A percentile compares a stretch with the other conserved stretches of the same genome.
Evolutionary conservation across 2,797 vertebrate species (phyloP).

Genomic region (Danio kyathit): DNA sequence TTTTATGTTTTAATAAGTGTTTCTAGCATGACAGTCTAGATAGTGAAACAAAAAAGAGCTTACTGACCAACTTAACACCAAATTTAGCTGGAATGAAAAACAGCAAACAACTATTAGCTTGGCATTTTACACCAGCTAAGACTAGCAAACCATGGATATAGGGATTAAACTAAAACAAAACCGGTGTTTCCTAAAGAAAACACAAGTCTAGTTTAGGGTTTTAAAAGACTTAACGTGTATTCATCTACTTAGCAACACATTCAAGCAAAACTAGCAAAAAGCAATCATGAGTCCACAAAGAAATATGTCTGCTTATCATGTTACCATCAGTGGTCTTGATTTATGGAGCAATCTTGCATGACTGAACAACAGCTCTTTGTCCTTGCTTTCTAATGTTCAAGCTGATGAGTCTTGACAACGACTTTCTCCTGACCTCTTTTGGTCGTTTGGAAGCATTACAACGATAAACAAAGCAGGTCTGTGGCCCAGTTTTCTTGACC

Average conservation of each 20-base stretch:
- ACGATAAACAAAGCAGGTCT: conserved; percentile 12
- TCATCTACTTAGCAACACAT: neutral
- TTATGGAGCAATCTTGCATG: conserved; percentile 33
- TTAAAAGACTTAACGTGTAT: too few species aligned
- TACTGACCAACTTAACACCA: too few species aligned
- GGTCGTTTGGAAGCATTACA: conserved; percentile 33
- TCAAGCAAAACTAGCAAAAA: neutral
- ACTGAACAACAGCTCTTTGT: conserved; percentile 56
- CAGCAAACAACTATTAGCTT: too few species aligned
- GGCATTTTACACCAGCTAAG: too few species aligned
- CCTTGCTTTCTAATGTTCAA: conserved; percentile 20
- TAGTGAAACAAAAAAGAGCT: too few species aligned
- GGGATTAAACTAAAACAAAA: too few species aligned
- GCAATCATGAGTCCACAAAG: neutral
- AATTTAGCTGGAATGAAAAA: too few species aligned
- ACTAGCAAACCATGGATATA: too few species aligned
- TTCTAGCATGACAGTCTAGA: too few species aligned
- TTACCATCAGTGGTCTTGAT: conserved; percentile 18
- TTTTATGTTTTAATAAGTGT: too few species aligned
- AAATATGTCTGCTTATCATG: conserved; percentile 8
- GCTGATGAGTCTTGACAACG: neutral
- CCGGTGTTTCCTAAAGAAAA: too few species aligned
- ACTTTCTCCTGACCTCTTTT: conserved; percentile 45
- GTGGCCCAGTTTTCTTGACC: conserved; percentile 51
- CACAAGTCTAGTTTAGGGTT: too few species aligned